Evolutionary conservation across 2,113 vertebrate species (phyloP).

Genomic region (Phodopus roborovskii): DNA sequence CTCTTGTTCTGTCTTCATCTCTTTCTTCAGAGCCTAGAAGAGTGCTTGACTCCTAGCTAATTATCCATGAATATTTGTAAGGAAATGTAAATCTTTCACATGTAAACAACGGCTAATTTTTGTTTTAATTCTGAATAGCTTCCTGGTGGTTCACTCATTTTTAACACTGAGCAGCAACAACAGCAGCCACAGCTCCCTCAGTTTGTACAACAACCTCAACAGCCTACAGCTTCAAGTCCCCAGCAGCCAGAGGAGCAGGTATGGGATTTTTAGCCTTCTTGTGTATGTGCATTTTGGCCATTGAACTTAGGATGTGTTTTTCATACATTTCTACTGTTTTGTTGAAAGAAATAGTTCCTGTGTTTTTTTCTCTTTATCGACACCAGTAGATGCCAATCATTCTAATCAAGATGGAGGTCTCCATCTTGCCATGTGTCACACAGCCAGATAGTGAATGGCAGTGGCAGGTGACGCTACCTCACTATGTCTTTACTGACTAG

Average conservation of each 20-base stretch:
- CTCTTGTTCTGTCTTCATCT: slow-evolving; percentile 29
- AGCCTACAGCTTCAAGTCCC: slow-evolving; percentile 89
- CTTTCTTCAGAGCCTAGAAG: slow-evolving; percentile 3
- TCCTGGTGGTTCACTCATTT: slow-evolving; percentile 91
- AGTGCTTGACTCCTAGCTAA: background rate
- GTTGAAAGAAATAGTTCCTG: background rate
- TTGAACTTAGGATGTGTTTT: background rate
- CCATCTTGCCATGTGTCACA: background rate
- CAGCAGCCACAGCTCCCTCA: slow-evolving; percentile 88
- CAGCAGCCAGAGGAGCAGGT: slow-evolving; percentile 92
- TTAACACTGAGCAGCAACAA: slow-evolving; percentile 93
- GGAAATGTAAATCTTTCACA: slow-evolving; percentile 36
- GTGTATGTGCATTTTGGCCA: background rate
- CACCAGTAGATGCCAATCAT: background rate
- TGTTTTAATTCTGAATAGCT: slow-evolving; percentile 86
- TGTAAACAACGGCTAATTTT: slow-evolving; percentile 48
- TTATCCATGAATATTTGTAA: background rate
- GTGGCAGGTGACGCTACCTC: background rate
- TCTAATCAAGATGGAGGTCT: background rate
- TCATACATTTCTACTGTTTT: background rate
- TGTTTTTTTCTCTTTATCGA: background rate
- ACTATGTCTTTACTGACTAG: background rate
- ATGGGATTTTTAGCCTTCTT: slow-evolving; percentile 50
- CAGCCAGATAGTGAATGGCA: background rate
- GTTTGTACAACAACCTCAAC: slow-evolving; percentile 90